phyloP scores from a whole-genome alignment of 2,888 invertebrate genomes.

The Ommatoiulus sabulosus region DNA sequence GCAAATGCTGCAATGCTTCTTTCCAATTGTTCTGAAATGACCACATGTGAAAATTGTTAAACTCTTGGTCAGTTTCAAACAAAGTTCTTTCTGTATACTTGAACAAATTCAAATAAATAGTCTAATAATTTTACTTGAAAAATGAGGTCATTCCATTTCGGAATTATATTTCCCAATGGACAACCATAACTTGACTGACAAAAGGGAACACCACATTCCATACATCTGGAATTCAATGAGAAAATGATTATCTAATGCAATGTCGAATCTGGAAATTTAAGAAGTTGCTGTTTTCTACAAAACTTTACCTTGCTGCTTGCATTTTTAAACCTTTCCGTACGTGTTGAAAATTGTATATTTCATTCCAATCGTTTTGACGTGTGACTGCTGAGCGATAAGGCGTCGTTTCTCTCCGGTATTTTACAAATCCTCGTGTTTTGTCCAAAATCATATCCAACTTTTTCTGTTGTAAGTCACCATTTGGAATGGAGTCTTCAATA shows the following conservation, averaged over 20 bases:
- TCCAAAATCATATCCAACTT: slow-evolving; percentile 85
- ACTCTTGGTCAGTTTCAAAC: not conserved
- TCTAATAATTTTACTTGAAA: slow-evolving; percentile 72
- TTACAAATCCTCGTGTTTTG: slow-evolving; percentile 92
- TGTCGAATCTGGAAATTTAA: not conserved
- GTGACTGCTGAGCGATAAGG: slow-evolving; percentile 88
- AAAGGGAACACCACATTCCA: slow-evolving; percentile 99
- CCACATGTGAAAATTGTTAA: not conserved
- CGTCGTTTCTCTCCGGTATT: slow-evolving; percentile 89
- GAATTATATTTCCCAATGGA: slow-evolving; percentile 97
- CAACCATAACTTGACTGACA: slow-evolving; percentile 96
- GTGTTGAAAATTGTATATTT: slow-evolving; percentile 89
- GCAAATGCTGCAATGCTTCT: slow-evolving; percentile 89
- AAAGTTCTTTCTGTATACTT: too few relatives aligned
- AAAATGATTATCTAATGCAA: not conserved
- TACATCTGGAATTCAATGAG: slow-evolving; percentile 73
- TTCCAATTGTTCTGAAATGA: slow-evolving; percentile 84
- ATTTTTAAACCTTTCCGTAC: slow-evolving; percentile 85
- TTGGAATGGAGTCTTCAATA: slow-evolving; percentile 89
- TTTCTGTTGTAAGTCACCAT: slow-evolving; percentile 81
- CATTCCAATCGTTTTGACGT: slow-evolving; percentile 94
- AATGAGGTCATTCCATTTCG: slow-evolving; percentile 99
- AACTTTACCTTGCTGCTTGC: slow-evolving; percentile 81
- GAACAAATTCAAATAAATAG: not conserved
- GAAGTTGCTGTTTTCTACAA: not conserved